A percentile compares a stretch with the other conserved stretches of the same genome.
Conservation (phyloP, 2,888 invertebrate species). For the Allolobophora icterica region DNA sequence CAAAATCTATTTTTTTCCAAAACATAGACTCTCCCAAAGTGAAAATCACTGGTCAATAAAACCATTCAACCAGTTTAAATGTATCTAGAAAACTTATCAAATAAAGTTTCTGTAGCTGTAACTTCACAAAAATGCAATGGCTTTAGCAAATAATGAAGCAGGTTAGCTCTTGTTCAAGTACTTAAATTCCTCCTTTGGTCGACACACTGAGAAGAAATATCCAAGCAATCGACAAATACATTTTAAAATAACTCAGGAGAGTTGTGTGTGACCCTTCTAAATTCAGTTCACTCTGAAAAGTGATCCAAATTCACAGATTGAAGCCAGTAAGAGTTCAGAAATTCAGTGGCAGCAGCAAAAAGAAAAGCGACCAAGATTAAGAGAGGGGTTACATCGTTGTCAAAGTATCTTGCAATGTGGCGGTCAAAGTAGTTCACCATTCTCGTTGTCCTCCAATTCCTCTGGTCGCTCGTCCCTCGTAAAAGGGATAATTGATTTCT, state of each 20-base stretch:
- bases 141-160: neutral
- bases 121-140: neutral
- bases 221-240: neutral
- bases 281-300: neutral
- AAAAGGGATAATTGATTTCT: slow-evolving; percentile 90
- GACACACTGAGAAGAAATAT: neutral
- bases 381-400: slow-evolving; percentile 14
- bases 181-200: neutral
- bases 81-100: neutral
- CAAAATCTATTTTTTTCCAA: neutral
- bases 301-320: neutral
- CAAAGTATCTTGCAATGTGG: neutral
- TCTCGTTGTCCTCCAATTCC: slow-evolving; percentile 77
- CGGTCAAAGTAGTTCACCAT: slow-evolving; percentile 45
- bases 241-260: neutral
- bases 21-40: neutral
- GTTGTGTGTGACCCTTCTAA: neutral
- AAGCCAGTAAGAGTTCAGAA: neutral
- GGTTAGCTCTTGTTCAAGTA: neutral
- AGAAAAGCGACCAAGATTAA: slow-evolving; percentile 38
- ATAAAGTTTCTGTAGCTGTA: too few species aligned
- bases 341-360: neutral
- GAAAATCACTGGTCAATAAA: neutral
- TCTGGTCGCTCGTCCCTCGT: slow-evolving; percentile 92
- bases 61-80: too few species aligned